Evolutionary conservation across 2,797 vertebrate species (phyloP).

Genomic region (Simalia tracyae): DNA sequence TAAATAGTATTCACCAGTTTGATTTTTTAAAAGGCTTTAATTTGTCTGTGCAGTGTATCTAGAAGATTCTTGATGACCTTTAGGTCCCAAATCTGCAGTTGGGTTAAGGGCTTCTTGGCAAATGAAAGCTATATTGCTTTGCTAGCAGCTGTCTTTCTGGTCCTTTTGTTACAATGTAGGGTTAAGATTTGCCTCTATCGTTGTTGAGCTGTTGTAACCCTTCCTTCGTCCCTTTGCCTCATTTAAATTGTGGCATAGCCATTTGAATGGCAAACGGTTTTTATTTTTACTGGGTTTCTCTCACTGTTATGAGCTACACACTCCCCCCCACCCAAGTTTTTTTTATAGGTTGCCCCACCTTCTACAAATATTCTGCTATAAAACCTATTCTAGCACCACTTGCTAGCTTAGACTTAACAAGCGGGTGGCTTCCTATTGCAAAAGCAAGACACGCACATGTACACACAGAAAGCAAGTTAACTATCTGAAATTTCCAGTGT

Average conservation of each 20-base stretch:
- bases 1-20: background rate
- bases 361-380: background rate
- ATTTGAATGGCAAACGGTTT: background rate
- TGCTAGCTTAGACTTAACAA: accelerated
- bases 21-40: background rate
- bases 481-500: background rate
- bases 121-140: background rate
- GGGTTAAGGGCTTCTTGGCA: background rate
- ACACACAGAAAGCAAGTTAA: background rate
- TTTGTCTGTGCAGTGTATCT: background rate
- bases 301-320: constrained; percentile 2
- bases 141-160: background rate
- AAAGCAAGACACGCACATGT: background rate
- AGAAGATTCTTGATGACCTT: background rate
- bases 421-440: background rate
- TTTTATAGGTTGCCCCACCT: background rate
- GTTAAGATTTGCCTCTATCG: background rate
- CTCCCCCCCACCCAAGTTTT: background rate
- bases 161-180: background rate
- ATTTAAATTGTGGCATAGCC: background rate
- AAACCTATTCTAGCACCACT: background rate
- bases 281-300: constrained; percentile 5
- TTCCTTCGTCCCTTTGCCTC: background rate
- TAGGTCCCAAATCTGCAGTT: background rate
- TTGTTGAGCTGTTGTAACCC: accelerated